Evolutionary conservation across 2,113 vertebrate genomes (phyloP), one percentile per base, ranked within the genome.

Genomic region (Bubo scandiacus): DNA sequence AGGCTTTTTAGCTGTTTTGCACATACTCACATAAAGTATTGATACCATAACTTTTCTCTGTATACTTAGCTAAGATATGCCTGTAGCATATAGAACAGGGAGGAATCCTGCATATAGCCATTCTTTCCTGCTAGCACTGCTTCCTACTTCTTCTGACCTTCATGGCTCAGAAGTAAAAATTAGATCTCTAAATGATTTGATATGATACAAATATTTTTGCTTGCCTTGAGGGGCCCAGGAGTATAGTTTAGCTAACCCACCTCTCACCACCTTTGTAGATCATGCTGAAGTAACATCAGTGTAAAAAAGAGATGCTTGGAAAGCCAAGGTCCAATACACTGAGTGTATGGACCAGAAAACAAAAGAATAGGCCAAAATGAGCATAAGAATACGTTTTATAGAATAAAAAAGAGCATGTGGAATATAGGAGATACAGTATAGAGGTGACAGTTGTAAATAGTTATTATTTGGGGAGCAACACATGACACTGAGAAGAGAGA

Each of bases 1-100:
- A 91, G 47, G 45, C 13, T 82, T 85, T 91, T 93, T 72, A 94
- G 77, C 40, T 97, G 34, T 62, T 92, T 80, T 85, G 32, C 62
- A 55, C 22, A 18, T 36, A 51, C 74, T 91, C 54, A 38, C 36
- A 88, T 34, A 8, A 80, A 87, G 51, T 77, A 90, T 66, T 87
- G 78, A 52, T 61, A 61, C 38, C 21, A 17, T 80, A 95, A 85
- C 57, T 95, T 96, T 89, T 72, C 58, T 91, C 45, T 77, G n/a
- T 23, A 11, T 65, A 27, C 25, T 80, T 66, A 66, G 27, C 6
- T 88, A 81, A 90, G 62, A 92, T 5, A 3, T 0, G 2, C 29
- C 62, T 51, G 14, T 65, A 57, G 51, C 29, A 19, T 36, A 49
- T 6, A 74, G 66, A 71, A 42, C 21, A 29, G 19, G 14, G 22